Evolutionary conservation across 1,140 invertebrate species (phyloP), one percentile per base, ranked within the genome.

Genomic region (Hesperophylax magnus): DNA sequence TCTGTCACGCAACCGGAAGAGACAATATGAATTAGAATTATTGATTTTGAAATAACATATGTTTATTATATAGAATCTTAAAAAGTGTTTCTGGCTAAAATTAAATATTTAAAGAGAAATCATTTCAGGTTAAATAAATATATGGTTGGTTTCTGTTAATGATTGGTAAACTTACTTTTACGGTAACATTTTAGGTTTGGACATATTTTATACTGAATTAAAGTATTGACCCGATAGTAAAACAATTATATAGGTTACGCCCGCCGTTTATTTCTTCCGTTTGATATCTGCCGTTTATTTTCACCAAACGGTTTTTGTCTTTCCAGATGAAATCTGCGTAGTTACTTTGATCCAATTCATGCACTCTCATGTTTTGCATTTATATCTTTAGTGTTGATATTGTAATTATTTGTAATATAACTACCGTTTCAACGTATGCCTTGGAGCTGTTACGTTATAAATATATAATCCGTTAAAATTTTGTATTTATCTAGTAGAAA

Each of bases 401-500:
- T 84, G 83, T 90, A 90, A 90, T 90, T 89, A 90, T 88, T 89
- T 90, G 89, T 90, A 90, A 89, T 86, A 90, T 90, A 90, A 87
- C 88, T 88, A 89, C 88, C 87, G 82, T 88, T 86, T 89, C 87
- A 88, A 88, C 88, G 89, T 87, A 83, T 88, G 88, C 87, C 89
- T 88, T 87, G 86, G 86, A 87, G 88, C 87, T 88, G 87, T 82
- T 88, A 89, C 86, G 87, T 90, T 89, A 84, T 84, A 60, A 88
- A 86, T 87, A 88, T 84, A 83, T 85, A 83, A 79, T 86, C 85
- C 85, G 87, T 89, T 90, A 89, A 90, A 90, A 90, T 90, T 90
- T 90, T 90, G 89, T 90, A 90, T 90, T 90, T 90, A 90, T 90
- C 86, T 88, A 88, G 88, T 90, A 88, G 88, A 88, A 90, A 88